These are phyloP conservation scores for Hirudinaria manillensis DNA, from an alignment of 2,888 invertebrate species.

Conservation along the genomic window DNA sequence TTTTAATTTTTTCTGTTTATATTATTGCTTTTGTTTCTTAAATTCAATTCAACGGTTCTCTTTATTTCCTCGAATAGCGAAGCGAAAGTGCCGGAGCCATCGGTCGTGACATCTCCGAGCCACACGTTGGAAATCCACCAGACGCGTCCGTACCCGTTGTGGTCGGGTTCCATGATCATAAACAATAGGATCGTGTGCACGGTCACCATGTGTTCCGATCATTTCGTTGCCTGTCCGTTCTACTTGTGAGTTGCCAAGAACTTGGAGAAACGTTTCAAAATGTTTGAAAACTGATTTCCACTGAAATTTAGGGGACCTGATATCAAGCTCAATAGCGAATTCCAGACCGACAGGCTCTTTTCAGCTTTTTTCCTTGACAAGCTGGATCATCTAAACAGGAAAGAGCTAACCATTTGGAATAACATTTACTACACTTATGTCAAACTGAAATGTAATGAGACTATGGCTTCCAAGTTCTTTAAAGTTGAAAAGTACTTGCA, in stretches of 20 bases:
- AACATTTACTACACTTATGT: slow-evolving; percentile 4
- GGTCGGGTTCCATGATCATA: neutral
- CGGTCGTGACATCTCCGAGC: neutral
- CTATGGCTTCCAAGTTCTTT: too few relatives aligned
- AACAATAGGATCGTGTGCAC: neutral
- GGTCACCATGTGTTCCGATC: neutral
- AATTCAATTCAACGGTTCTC: too few relatives aligned
- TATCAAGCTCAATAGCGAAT: neutral
- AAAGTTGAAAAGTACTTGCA: too few relatives aligned
- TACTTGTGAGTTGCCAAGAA: neutral
- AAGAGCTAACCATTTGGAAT: neutral
- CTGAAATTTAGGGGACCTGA: neutral
- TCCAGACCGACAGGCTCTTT: neutral
- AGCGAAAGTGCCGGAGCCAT: neutral
- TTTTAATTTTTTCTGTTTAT: too few relatives aligned
- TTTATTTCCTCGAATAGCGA: too few relatives aligned
- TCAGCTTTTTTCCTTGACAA: neutral
- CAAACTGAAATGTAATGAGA: slow-evolving; percentile 2
- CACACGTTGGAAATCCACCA: neutral
- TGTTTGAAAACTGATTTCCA: neutral
- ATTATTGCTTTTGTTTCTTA: too few relatives aligned
- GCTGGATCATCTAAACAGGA: slow-evolving; percentile 5
- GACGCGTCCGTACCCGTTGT: neutral
- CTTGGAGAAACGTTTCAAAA: too few relatives aligned
- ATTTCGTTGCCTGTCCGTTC: neutral